phyloP scores from a whole-genome alignment of 2,113 vertebrate genomes.

The Hucho hucho region DNA sequence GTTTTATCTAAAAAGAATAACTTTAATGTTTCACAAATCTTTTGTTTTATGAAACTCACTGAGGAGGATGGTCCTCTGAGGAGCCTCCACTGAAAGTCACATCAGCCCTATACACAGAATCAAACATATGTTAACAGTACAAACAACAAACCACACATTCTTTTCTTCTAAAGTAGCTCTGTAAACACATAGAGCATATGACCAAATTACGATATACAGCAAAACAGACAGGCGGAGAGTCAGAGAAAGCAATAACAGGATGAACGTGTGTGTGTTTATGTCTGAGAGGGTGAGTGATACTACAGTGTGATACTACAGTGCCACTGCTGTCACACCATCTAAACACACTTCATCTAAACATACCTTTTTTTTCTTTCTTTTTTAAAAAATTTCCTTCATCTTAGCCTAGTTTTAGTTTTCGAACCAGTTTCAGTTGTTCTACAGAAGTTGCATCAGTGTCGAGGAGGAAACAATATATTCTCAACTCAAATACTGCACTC shows the following conservation, averaged over 20 bases:
- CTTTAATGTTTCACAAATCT: no score
- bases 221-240: background rate
- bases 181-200: no score
- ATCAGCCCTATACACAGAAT: background rate
- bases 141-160: background rate
- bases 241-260: background rate
- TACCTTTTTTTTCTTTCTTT: background rate
- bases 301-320: background rate
- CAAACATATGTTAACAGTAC: background rate
- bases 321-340: background rate
- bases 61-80: no score
- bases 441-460: constrained; percentile 60
- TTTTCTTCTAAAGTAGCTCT: background rate
- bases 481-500: constrained; percentile 35
- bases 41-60: no score
- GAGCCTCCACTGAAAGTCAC: no score
- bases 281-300: background rate
- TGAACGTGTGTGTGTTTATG: background rate
- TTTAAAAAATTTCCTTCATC: no score
- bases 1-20: no score
- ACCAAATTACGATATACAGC: no score
- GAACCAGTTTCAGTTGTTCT: constrained; percentile 58
- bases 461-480: constrained; percentile 38
- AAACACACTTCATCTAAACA: background rate
- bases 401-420: no score